phyloP scores from a whole-genome alignment of 2,113 vertebrate genomes.

The Channa maculata region DNA sequence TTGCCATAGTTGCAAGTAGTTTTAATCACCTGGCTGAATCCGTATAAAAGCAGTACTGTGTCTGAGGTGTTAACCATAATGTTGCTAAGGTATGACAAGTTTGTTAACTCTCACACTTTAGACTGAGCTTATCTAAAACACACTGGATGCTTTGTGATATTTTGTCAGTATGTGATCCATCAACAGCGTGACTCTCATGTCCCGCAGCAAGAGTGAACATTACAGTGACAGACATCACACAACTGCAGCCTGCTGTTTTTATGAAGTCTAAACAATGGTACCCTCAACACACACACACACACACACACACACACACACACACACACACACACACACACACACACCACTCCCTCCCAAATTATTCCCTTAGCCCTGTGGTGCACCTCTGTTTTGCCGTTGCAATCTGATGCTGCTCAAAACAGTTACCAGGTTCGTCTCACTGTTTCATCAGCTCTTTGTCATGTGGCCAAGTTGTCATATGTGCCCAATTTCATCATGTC shows the following conservation, averaged over 20 bases:
- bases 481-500: conserved; percentile 81
- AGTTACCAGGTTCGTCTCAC: conserved; percentile 77
- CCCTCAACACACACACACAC: conserved; percentile 8
- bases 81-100: conserved; percentile 20
- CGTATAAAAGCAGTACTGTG: background rate
- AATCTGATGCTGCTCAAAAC: conserved; percentile 68
- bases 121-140: conserved; percentile 46
- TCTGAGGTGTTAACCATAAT: conserved; percentile 3
- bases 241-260: conserved; percentile 45
- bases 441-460: conserved; percentile 83
- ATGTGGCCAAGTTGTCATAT: conserved; percentile 80
- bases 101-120: conserved; percentile 20
- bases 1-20: conserved; percentile 18
- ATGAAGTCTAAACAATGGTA: conserved; percentile 63
- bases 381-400: conserved; percentile 62
- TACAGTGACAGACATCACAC: conserved; percentile 54
- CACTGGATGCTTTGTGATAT: conserved; percentile 35
- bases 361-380: conserved; percentile 50
- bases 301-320: too few relatives aligned
- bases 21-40: background rate
- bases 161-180: conserved; percentile 44
- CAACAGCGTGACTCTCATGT: conserved; percentile 33
- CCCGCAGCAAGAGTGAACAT: conserved; percentile 36
- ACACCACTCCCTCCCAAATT: conserved; percentile 44
- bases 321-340: conserved; percentile 1